Evolutionary conservation across 2,797 vertebrate genomes (phyloP).

Genomic region (Parambassis ranga): DNA sequence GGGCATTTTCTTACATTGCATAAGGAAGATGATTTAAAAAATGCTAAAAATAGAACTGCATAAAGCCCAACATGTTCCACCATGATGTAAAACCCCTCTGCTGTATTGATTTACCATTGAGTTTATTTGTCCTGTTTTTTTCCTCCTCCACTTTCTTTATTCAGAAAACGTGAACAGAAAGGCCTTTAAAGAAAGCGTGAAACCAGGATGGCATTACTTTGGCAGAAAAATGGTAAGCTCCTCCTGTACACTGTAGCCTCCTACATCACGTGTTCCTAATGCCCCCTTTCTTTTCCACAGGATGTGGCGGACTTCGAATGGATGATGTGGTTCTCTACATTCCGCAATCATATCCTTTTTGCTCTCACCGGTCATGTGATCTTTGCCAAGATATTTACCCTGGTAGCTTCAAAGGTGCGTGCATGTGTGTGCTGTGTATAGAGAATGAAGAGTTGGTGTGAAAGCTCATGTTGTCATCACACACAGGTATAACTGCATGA

Average conservation of each 20-base stretch:
- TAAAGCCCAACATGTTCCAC: background rate
- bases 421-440: constrained; percentile 8
- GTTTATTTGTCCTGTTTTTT: background rate
- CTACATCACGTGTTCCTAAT: background rate
- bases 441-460: background rate
- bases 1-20: background rate
- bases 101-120: background rate
- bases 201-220: constrained; percentile 94
- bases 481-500: background rate
- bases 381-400: constrained; percentile 92
- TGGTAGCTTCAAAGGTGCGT: constrained; percentile 89
- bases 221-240: constrained; percentile 93
- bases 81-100: background rate
- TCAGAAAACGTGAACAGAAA: constrained; percentile 88
- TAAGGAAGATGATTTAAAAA: background rate
- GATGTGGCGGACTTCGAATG: constrained; percentile 95
- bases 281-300: constrained; percentile 65
- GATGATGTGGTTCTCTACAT: constrained; percentile 97
- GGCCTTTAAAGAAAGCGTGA: constrained; percentile 86
- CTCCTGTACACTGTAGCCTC: background rate
- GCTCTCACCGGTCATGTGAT: constrained; percentile 92
- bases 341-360: constrained; percentile 93
- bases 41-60: background rate
- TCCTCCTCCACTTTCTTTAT: background rate
- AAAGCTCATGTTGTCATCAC: background rate